Evolutionary conservation across 2,888 invertebrate species (phyloP), one percentile per base, ranked within the genome.

Genomic region (Tortrix viridana): DNA sequence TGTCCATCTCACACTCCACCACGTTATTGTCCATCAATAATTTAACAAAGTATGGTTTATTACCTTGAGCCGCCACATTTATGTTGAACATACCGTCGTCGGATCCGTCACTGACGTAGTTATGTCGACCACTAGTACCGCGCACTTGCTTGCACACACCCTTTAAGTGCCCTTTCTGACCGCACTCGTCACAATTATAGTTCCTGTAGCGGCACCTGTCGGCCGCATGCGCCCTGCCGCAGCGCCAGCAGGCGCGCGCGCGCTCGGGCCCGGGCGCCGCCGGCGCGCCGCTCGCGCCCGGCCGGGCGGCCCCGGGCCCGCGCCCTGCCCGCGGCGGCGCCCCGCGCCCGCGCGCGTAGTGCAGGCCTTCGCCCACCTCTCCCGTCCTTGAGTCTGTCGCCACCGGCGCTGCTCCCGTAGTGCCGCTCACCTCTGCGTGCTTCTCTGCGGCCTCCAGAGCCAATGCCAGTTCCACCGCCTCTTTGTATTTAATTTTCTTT

Each of bases 111-210:
- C 18, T 43, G 43, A n/a, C 43, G 43, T 5, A 7, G 22, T 22
- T 12, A 7, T 12, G 2, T 37, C 9, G 9, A 37, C 37, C 9
- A 12, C 37, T 12, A 7, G 7, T 2, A 37, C 5, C 7, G 5
- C 37, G 37, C 37, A 54, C 43, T 49, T 62, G 59, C 5, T 37
- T 37, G 12, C 74, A 74, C 73, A 73, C 69, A 16, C 63, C 66
- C 47, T 65, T 65, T 47, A 75, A 61, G 57, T 75, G 74, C 0
- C 73, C 73, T 16, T 55, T 60, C 37, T 67, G 54, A 22, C 43
- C n/a, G 16, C 72, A 74, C 67, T 66, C 47, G 56, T 74, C 70
- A 67, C 74, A 74, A 60, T 46, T 69, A 53, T 72, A 72, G n/a
- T 67, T 57, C 1, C 22, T 54, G 48, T 44, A 74, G 1, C 72